These are phyloP conservation scores for Axea sp. DNA, from an alignment of 2,888 invertebrate genomes.

Conservation along the genomic window DNA sequence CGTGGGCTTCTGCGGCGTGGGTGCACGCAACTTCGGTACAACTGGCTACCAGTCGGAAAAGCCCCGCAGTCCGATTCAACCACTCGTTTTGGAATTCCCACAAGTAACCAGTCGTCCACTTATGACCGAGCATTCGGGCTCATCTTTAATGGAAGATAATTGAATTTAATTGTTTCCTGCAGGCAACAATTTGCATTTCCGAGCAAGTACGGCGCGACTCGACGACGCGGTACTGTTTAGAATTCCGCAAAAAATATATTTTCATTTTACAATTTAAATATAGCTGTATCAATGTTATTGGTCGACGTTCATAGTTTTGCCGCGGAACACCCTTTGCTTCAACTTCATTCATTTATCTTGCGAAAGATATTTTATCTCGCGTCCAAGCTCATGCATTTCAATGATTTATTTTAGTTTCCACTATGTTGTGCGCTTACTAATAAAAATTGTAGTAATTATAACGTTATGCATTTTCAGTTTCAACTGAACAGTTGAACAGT, in stretches of 20 bases:
- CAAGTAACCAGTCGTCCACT: constrained; percentile 66
- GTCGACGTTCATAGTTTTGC: too few species aligned
- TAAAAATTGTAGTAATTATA: too few species aligned
- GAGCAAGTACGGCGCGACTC: neutral
- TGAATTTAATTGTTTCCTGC: constrained; percentile 73
- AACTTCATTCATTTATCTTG: too few species aligned
- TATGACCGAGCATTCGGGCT: constrained; percentile 67
- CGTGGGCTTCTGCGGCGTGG: constrained; percentile 68
- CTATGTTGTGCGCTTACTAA: too few species aligned
- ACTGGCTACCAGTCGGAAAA: constrained; percentile 63
- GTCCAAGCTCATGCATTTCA: too few species aligned
- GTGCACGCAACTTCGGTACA: constrained; percentile 71
- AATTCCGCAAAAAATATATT: constrained; percentile 5
- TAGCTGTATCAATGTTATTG: too few species aligned
- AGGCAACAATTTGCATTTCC: constrained; percentile 54
- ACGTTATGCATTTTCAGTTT: too few species aligned
- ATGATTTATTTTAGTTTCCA: too few species aligned
- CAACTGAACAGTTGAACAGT: too few species aligned
- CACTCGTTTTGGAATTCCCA: constrained; percentile 73
- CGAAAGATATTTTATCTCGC: too few species aligned
- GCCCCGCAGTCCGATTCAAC: constrained; percentile 62
- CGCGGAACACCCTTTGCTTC: too few species aligned
- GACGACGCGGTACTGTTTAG: constrained; percentile 4
- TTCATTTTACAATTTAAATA: too few species aligned
- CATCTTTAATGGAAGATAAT: constrained; percentile 76